Base-by-base conservation (phyloP, 2,113 vertebrate species). In the Anseranas semipalmata region DNA sequence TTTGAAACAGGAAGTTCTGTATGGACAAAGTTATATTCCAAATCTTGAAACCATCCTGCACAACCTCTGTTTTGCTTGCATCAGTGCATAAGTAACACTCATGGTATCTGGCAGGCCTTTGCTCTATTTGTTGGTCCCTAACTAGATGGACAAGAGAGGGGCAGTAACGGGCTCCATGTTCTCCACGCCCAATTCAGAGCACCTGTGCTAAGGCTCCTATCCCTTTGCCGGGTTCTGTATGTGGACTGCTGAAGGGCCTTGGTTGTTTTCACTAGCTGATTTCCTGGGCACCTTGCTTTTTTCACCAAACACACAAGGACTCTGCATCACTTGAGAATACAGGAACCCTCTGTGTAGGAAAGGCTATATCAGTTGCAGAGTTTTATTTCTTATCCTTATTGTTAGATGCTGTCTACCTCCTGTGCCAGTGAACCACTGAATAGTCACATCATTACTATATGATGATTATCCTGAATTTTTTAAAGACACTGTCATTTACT, bases 61-160 rank as follows among this genome's bases (percentile, higher is more conserved):
- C 6, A 32, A 37, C 5, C 12, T 79, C 7, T 73, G 33, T 62
- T 48, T 79, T 9, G 4, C 22, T 50, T 74, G 17, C 32, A 46
- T 46, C 4, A 25, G 5, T 46, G 25, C 2, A 16, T 0, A 0
- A 86, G n/a, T 63, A 80, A 63, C 1, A 0, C 21, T 17, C 5
- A 53, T 60, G 20, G 37, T 5, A 20, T 48, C 39, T 37, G 37
- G 3, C 17, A 59, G 30, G 21, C 53, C 30, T 65, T 81, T 53
- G 20, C 24, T 85, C 27, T 58, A 7, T 35, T 68, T 9, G 20
- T 76, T 1, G 0, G 12, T 81, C 4, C 33, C 37, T 48, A 65
- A 24, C 0, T 2, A 15, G 14, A 35, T 33, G 15, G 25, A 10
- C 33, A 65, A 81, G 45, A 15, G 18, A 39, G 81, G 16, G 5